phyloP scores from a whole-genome alignment of 2,888 invertebrate genomes.

The Plagiodera versicolora region DNA sequence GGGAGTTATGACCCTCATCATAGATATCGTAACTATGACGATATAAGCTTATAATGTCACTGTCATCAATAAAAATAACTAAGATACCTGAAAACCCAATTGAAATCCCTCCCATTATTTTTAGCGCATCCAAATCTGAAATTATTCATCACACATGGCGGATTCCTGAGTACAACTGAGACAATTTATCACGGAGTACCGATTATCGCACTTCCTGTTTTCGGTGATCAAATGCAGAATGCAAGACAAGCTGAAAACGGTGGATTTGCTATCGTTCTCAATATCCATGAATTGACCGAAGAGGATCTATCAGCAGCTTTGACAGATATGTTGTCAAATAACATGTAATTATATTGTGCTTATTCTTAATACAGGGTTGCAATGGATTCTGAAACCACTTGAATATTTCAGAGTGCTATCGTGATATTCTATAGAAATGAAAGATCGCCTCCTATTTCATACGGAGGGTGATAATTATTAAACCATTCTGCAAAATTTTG shows the following conservation, averaged over 20 bases:
- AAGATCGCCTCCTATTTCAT: no score
- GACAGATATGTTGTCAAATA: slow-evolving; percentile 41
- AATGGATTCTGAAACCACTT: no score
- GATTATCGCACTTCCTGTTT: slow-evolving; percentile 58
- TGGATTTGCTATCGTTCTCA: slow-evolving; percentile 53
- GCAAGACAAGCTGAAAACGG: slow-evolving; percentile 51
- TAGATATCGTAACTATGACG: no score
- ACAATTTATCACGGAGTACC: slow-evolving; percentile 57
- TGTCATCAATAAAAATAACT: no score
- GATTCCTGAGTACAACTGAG: slow-evolving; percentile 56
- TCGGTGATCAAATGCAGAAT: slow-evolving; percentile 58
- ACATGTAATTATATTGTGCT: slow-evolving; percentile 35
- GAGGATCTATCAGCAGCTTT: slow-evolving; percentile 42
- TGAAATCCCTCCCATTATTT: neutral
- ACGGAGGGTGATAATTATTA: no score
- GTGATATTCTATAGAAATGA: no score
- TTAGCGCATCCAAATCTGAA: slow-evolving; percentile 55
- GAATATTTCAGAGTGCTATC: neutral
- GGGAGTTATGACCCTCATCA: no score
- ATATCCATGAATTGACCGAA: slow-evolving; percentile 50
- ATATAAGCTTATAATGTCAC: no score
- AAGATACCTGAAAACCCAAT: neutral
- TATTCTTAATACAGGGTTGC: neutral
- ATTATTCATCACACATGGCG: slow-evolving; percentile 58
- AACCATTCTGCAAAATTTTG: neutral